A percentile compares a stretch with the other conserved stretches of the same genome.
These are phyloP conservation scores for Contarinia nasturtii DNA, from an alignment of 1,140 invertebrate species.

Conservation along the genomic window DNA sequence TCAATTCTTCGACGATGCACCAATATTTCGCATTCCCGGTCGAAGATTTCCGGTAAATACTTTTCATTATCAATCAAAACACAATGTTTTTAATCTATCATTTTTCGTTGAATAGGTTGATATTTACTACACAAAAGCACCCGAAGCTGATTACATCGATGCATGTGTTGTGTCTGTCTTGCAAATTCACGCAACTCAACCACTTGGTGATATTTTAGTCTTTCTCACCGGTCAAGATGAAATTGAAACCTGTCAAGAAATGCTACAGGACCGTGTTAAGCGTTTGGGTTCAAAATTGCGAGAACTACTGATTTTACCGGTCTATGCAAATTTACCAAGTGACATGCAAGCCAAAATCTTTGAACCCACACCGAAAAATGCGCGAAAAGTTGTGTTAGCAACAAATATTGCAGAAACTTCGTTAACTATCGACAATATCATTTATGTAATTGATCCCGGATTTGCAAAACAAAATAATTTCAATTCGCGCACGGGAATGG, in stretches of 20 bases:
- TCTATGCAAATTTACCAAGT: constrained; percentile 95
- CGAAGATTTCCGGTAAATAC: constrained; percentile 42
- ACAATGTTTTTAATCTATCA: not conserved
- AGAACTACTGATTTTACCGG: constrained; percentile 86
- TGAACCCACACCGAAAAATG: constrained; percentile 83
- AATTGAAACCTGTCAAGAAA: constrained; percentile 91
- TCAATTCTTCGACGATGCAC: constrained; percentile 95
- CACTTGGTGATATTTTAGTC: constrained; percentile 86
- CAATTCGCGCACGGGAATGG: constrained; percentile 95
- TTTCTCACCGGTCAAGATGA: constrained; percentile 94
- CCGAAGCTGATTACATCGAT: constrained; percentile 96
- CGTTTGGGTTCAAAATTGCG: constrained; percentile 81
- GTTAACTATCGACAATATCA: constrained; percentile 96
- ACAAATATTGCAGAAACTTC: constrained; percentile 99
- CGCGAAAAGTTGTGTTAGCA: constrained; percentile 89
- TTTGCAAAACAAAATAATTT: constrained; percentile 99
- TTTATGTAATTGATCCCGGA: constrained; percentile 97
- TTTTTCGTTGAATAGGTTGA: constrained; percentile 34
- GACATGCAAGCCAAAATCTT: constrained; percentile 99
- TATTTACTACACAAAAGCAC: constrained; percentile 97
- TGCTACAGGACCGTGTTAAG: constrained; percentile 74
- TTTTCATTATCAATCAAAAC: not conserved
- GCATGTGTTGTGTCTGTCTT: constrained; percentile 90
- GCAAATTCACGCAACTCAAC: constrained; percentile 95
- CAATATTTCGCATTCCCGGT: constrained; percentile 93